These are phyloP conservation scores for Pachyuromys duprasi DNA, from an alignment of 2,797 vertebrate species.

Conservation along the genomic window DNA sequence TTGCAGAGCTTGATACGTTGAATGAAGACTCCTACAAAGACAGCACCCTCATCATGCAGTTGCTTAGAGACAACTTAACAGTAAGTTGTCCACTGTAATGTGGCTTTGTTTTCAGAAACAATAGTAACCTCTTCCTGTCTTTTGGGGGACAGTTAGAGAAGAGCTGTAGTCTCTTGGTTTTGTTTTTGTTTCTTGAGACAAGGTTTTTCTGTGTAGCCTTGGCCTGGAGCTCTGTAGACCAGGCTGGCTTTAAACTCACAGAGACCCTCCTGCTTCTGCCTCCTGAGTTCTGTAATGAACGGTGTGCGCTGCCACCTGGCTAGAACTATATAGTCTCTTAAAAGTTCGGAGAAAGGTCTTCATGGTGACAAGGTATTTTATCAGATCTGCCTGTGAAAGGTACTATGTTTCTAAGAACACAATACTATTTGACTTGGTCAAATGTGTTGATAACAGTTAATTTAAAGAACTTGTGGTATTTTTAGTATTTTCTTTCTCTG, in stretches of 20 bases:
- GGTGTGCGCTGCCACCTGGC: not conserved
- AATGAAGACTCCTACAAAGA: slow-evolving; percentile 98
- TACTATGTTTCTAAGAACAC: not conserved
- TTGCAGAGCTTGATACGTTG: slow-evolving; percentile 95
- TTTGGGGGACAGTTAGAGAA: not conserved
- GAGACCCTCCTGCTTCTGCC: not conserved
- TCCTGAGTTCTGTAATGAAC: not conserved
- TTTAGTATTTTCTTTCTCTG: slow-evolving; percentile 22
- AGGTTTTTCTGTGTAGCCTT: not conserved
- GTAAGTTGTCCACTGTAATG: slow-evolving; percentile 88
- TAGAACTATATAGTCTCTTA: not conserved
- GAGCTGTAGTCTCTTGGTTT: not conserved
- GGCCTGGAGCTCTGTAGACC: not conserved
- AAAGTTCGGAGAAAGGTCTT: not conserved
- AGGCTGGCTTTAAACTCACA: not conserved
- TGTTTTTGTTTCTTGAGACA: not conserved
- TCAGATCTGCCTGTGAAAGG: slow-evolving; percentile 15
- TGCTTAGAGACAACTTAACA: slow-evolving; percentile 99
- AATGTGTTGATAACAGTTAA: slow-evolving; percentile 16
- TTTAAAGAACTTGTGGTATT: not conserved
- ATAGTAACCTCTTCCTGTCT: not conserved
- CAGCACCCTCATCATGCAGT: slow-evolving; percentile 99
- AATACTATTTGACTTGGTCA: not conserved
- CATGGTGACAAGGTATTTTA: not conserved
- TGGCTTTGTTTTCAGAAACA: not conserved